Base-by-base conservation (phyloP, 2,888 invertebrate species). In the Drosophila lutescens region DNA sequence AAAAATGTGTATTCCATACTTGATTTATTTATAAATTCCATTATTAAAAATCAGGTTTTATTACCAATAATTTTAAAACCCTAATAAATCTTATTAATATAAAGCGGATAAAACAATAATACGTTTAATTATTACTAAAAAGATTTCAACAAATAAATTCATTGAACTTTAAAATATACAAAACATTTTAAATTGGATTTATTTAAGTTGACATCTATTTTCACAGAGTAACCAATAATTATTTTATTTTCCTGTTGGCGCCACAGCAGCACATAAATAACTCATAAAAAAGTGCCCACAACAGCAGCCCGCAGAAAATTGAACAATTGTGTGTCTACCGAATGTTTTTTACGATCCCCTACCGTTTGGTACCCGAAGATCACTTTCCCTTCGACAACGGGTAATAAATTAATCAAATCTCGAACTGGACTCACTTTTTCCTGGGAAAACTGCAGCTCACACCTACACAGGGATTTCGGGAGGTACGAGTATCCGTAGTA, bases 361-460 rank as follows among this genome's bases (percentile, higher is more conserved):
- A 80, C 77, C 83, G 86, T 79, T 86, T 51, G 51, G 44, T 26
- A 17, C 12, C 12, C 30, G 38, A 46, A 59, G 47, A 53, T 26
- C 40, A 65, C 55, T 67, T 74, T 61, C 53, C 67, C 60, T 49
- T 54, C 34, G 51, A 44, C 44, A 58, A 60, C 34, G 41, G 61
- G 71, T 61, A 80, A 88, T 84, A 84, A 88, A 88, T 84, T 78
- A 83, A 88, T 88, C 86, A 88, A 88, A 86, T 71, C 71, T 68
- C 71, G 73, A 77, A 68, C 70, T 58, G 65, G 67, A 69, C 56
- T 53, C 17, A 46, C 2, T 74, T 17, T 82, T 77, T 74, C 53
- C 53, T 51, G 62, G 77, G 85, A 86, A 82, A 84, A 77, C 69
- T 77, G 77, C 82, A 78, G 79, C 77, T 84, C 82, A 82, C 82